Evolutionary conservation across 2,888 invertebrate genomes (phyloP), one percentile per base, ranked within the genome.

Genomic region (Brenthis hecate): DNA sequence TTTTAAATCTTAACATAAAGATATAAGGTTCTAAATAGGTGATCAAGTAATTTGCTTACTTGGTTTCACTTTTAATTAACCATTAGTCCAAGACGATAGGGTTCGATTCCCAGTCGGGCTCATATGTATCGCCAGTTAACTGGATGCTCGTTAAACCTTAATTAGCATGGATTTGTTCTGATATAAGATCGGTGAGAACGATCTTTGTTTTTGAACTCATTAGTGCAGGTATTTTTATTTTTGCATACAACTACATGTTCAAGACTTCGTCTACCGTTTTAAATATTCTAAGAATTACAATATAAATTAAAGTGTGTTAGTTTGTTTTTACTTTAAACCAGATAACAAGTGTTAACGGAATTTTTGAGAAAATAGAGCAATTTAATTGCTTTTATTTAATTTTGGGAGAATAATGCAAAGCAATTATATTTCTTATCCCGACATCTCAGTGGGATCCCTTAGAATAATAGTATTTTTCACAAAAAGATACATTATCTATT

Each of bases 121-220:
- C 66, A 66, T 60, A 66, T 61, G 66, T 66, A 61, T 60, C 66
- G 60, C 54, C 55, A 58, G 58, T 66, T 54, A 66, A 58, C 58
- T 66, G 66, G 66, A 47, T 57, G 51, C 66, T 66, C 55, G 60
- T 66, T 66, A 61, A 50, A 66, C 60, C 61, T 66, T 61, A 66
- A 66, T 66, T 66, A 66, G 66, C 66, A 28, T 23, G 55, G 60
- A 55, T 60, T 61, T 66, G 55, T 66, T 61, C 61, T 55, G 61
- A 66, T 66, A 60, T 66, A 62, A 62, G 48, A 66, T 66, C 55
- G 66, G 60, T 66, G 60, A 61, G 66, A 66, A 66, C 23, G 50
- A 61, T 61, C 48, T 61, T 66, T 55, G 61, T 50, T 60, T 57
- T 62, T 53, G 53, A 32, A 62, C 62, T 62, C 62, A 62, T 62